Evolutionary conservation across 2,888 invertebrate genomes (phyloP), one percentile per base, ranked within the genome.

Genomic region (Cerceris ruficornis): DNA sequence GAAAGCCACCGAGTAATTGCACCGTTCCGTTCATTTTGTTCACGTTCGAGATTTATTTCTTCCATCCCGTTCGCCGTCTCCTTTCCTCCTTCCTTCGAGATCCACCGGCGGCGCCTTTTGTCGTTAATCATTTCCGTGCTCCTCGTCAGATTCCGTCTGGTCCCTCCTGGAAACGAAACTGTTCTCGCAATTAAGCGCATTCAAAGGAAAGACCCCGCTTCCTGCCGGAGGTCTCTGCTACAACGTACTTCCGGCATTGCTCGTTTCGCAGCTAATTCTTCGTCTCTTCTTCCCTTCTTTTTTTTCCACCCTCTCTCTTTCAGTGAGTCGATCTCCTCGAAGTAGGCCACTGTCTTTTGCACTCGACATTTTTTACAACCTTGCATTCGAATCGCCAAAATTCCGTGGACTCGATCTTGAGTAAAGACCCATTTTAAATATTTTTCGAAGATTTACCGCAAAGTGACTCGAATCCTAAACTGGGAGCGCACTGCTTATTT

Each of bases 101-200:
- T 77, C 73, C 74, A 17, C 72, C 70, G 59, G 76, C 67, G 66
- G 54, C 69, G 76, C 76, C 84, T 74, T 83, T 84, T 85, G 81
- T 84, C 86, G 81, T 80, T 87, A 85, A 86, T 86, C 86, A 86
- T 85, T 83, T 82, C 83, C 82, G 75, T 69, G 54, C 75, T 82
- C 79, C 74, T 79, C 80, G 69, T 79, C 80, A 77, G 80, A 58
- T 28, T 28, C 77, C 69, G 76, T 80, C 86, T 72, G 74, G 55
- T 83, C 68, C 68, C 82, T 66, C 54, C 81, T 81, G 77, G 62
- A 79, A 85, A 82, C 82, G 85, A 83, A 86, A 86, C 82, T 84
- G 87, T 89, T 87, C 85, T 82, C 79, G 84, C 86, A 87, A 85
- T 88, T 87, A 85, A 86, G 80, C 84, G 81, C 78, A 87, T 88